phyloP scores from a whole-genome alignment of 2,888 invertebrate species.

The Drepana falcataria region DNA sequence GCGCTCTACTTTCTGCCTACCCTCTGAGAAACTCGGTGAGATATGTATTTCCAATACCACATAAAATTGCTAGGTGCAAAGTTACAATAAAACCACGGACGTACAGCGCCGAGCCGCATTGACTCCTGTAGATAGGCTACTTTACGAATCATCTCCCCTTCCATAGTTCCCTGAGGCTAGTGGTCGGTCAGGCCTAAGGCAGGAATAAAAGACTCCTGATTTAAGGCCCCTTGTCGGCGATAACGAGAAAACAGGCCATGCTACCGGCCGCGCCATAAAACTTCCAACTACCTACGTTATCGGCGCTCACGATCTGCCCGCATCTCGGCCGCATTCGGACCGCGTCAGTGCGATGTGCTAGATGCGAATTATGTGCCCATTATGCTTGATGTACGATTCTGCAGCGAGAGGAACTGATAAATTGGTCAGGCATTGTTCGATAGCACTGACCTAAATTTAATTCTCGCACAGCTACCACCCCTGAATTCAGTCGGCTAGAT shows the following conservation, averaged over 20 bases:
- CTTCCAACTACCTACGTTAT: conserved; percentile 61
- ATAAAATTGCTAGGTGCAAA: too few relatives aligned
- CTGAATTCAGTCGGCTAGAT: neutral
- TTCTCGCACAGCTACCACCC: neutral
- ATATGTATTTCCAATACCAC: too few relatives aligned
- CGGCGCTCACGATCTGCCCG: conserved; percentile 57
- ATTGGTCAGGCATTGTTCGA: conserved; percentile 30
- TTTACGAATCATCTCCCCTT: conserved; percentile 29
- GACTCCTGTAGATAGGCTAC: conserved; percentile 17
- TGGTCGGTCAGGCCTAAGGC: conserved; percentile 45
- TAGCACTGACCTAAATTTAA: conserved; percentile 12
- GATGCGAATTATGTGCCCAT: conserved; percentile 61
- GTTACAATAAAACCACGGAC: too few relatives aligned
- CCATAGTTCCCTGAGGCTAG: conserved; percentile 30
- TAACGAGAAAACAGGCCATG: conserved; percentile 64
- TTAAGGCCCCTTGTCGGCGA: conserved; percentile 64
- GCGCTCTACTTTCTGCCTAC: too few relatives aligned
- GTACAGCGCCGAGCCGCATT: conserved; percentile 5
- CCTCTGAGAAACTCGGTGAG: too few relatives aligned
- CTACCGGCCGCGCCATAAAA: conserved; percentile 64
- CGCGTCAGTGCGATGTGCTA: conserved; percentile 52
- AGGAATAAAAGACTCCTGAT: conserved; percentile 66
- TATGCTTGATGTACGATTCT: conserved; percentile 51
- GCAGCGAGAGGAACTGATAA: conserved; percentile 42
- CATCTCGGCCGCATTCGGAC: conserved; percentile 56